Evolutionary conservation across 2,797 vertebrate genomes (phyloP), one percentile per base, ranked within the genome.

Genomic region (Hypotaenidia philippensis): DNA sequence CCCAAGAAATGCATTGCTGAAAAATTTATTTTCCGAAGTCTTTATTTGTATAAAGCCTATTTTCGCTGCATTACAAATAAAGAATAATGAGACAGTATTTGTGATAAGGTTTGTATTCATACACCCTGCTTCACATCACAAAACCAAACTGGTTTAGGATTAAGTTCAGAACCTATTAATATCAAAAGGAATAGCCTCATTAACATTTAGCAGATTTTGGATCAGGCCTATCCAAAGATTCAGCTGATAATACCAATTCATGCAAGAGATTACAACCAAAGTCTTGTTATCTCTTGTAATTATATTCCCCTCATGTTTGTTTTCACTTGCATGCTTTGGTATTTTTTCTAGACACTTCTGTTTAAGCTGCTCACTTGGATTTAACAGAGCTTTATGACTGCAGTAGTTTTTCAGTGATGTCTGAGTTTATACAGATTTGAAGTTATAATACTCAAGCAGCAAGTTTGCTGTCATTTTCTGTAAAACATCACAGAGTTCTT

Each of bases 251-350:
- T 87, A 86, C 87, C 23, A 89, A 85, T 38, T 23, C 27, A 72
- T 76, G 52, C 40, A 57, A 76, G 74, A 91, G 94, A 95, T 94
- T 95, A 96, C 65, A 95, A 64, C 57, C 61, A 38, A 93, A 90
- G 89, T 88, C 91, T 83, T 11, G 3, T 94, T 97, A 91, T 95
- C 85, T 80, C 52, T 90, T 94, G 59, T 92, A 96, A 90, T 92
- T 93, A 63, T 77, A 66, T 49, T 31, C 36, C 25, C 9, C 60
- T 83, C 36, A 10, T 84, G 70, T 91, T 94, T 95, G 61, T 93
- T 96, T 95, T 95, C 80, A 84, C 65, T 91, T 91, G 76, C 25
- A 59, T 75, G 45, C 59, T 86, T 91, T 93, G 63, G 36, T 78
- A 56, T 40, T 80, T 96, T 95, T 95, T 84, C 47, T 76, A 86